Evolutionary conservation across 2,888 invertebrate genomes (phyloP), one percentile per base, ranked within the genome.

Genomic region (Lampropteryx suffumata): DNA sequence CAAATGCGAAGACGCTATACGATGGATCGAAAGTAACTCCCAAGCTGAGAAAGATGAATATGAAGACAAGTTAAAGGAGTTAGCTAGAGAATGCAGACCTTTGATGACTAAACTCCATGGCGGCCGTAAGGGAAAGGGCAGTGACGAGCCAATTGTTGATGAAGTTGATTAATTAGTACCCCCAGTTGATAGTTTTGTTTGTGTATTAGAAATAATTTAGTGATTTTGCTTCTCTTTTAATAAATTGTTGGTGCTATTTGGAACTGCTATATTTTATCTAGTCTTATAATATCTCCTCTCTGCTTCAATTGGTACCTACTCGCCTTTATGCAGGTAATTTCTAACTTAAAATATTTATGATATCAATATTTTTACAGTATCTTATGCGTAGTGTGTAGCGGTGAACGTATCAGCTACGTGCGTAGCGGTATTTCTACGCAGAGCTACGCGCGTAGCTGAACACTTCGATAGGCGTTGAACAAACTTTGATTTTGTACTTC

Each of bases 1-100:
- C 34, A 85, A 90, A 56, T 93, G 93, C 64, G 91, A 92, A 0
- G 92, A 92, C 1, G 84, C 90, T 26, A 69, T 95, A 40, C 83
- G 86, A 41, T 95, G 95, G 95, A 76, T 95, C 53, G 95, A 95
- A 59, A 83, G 79, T 44, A 95, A 95, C 74, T 80, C 91, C 8
- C 73, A 93, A 42, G 94, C 94, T 2, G 94, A 94, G 46, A 92
- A 92, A 66, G 93, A 92, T 0, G 94, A 95, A 67, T 94, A 91
- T 62, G 93, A 94, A 52, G 90, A 92, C 51, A 93, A 93, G 70
- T 56, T 73, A n/a, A 76, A 67, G 21, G 73, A 78, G 33, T 52
- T 82, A 0, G 66, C 56, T 1, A 56, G 50, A 14, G 70, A 71
- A 2, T 84, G 81, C 52, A 61, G 65, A 84, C 75, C 94, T 0